phyloP scores from a whole-genome alignment of 2,113 vertebrate genomes.

The Azemiops feae region DNA sequence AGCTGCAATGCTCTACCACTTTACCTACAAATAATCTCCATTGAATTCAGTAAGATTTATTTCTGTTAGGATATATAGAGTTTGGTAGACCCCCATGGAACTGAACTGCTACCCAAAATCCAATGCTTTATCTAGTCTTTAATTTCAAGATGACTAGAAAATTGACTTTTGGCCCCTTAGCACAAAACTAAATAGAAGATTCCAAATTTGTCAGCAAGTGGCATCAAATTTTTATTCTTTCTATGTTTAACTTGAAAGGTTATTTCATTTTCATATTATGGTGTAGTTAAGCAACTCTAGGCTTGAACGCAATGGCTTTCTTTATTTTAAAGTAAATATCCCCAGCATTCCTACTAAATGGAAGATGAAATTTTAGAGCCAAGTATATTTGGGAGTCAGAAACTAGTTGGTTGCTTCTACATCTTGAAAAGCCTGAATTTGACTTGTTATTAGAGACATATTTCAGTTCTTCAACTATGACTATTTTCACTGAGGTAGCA shows the following conservation, averaged over 20 bases:
- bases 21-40: neutral
- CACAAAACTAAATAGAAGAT: neutral
- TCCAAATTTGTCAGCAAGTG: neutral
- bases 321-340: neutral
- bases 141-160: constrained; percentile 4
- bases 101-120: neutral
- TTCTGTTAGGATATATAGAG: neutral
- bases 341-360: neutral
- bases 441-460: neutral
- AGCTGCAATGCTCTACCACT: neutral
- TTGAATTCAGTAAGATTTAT: neutral
- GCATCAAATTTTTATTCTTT: neutral
- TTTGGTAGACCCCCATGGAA: neutral
- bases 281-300: neutral
- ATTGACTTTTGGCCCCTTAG: neutral
- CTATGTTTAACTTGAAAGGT: neutral
- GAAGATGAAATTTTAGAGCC: neutral
- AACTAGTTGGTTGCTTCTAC: neutral
- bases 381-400: neutral
- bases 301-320: neutral
- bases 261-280: neutral
- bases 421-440: neutral
- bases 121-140: neutral
- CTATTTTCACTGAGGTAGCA: neutral
- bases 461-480: neutral